Evolutionary conservation across 2,797 vertebrate genomes (phyloP).

Genomic region (Catostomus latipinnis): DNA sequence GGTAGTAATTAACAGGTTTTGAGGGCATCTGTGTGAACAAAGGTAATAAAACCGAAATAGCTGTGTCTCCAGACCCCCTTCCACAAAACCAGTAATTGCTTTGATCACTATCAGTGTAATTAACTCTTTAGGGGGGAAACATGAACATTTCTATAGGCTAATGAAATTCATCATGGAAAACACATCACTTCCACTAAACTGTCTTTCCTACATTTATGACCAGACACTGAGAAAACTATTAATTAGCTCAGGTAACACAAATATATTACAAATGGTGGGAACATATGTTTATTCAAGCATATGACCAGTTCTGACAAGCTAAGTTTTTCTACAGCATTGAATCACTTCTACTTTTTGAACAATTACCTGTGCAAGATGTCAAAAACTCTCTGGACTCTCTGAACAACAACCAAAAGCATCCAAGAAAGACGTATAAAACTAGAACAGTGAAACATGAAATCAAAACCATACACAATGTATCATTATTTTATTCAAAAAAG

Average conservation of each 20-base stretch:
- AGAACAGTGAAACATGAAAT: background rate
- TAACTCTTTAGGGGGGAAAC: conserved; percentile 56
- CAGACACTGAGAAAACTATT: conserved; percentile 33
- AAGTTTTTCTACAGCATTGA: background rate
- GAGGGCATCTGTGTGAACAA: conserved; percentile 36
- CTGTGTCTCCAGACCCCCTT: conserved; percentile 6
- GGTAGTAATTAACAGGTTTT: conserved; percentile 6
- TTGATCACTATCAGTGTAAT: conserved; percentile 68
- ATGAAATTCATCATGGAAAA: conserved; percentile 61
- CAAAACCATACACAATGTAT: background rate
- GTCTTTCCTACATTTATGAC: conserved; percentile 16
- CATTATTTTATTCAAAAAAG: background rate
- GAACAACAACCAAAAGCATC: background rate
- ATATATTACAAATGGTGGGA: background rate
- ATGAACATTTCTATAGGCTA: conserved; percentile 45
- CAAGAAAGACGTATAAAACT: background rate
- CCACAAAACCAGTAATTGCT: conserved; percentile 27
- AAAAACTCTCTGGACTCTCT: background rate
- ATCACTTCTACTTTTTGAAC: no score
- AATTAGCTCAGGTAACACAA: conserved; percentile 51
- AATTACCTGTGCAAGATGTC: background rate
- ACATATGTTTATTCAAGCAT: conserved; percentile 2
- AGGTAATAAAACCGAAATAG: conserved; percentile 58
- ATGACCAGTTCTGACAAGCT: conserved; percentile 7
- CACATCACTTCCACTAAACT: conserved; percentile 35